A percentile compares a stretch with the other conserved stretches of the same genome.
phyloP scores from a whole-genome alignment of 2,888 invertebrate species.

The Andrena marginata region DNA sequence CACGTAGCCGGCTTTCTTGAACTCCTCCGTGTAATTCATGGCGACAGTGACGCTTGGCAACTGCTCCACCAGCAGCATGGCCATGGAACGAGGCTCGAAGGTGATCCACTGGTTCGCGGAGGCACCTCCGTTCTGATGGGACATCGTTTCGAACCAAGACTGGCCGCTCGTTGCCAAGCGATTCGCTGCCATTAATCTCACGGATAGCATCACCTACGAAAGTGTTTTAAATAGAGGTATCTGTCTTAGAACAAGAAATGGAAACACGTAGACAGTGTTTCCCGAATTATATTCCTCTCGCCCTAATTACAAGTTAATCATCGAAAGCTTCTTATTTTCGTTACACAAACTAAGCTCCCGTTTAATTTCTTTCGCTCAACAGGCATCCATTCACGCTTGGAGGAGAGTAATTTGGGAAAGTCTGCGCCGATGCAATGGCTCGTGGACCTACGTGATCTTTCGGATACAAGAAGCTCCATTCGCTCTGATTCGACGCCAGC shows the following conservation, averaged over 20 bases:
- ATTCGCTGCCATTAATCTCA: slow-evolving; percentile 93
- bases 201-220: slow-evolving; percentile 89
- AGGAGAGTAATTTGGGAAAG: not conserved
- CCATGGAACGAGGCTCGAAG: slow-evolving; percentile 87
- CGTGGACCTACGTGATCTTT: slow-evolving; percentile 53
- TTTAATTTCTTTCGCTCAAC: not conserved
- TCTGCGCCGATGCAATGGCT: not conserved
- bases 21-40: slow-evolving; percentile 89
- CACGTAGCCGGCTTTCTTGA: slow-evolving; percentile 90
- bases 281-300: too few species aligned
- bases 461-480: slow-evolving; percentile 50
- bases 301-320: not conserved
- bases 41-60: slow-evolving; percentile 88
- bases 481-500: slow-evolving; percentile 79
- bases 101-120: slow-evolving; percentile 94
- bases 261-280: not conserved
- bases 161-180: slow-evolving; percentile 90
- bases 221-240: slow-evolving; percentile 1
- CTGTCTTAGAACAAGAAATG: too few species aligned
- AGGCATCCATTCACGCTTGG: not conserved
- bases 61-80: slow-evolving; percentile 92
- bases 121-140: slow-evolving; percentile 91
- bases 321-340: too few species aligned
- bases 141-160: slow-evolving; percentile 91
- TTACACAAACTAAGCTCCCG: too few species aligned